Conservation (phyloP, 2,113 vertebrate species). For the Labeo rohita region DNA sequence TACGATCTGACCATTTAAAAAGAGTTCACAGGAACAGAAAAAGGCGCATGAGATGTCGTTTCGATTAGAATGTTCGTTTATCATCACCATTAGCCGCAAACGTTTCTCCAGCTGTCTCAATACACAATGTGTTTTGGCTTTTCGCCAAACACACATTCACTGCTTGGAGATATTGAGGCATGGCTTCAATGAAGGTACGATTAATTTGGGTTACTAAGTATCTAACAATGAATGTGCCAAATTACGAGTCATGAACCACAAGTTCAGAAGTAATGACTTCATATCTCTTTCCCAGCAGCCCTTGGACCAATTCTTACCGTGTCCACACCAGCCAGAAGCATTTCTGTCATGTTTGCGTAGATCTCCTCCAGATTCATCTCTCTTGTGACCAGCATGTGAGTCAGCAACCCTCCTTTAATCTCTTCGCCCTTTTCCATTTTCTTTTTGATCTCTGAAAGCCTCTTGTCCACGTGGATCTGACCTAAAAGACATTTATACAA, state of each 20-base stretch:
- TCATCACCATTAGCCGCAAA: slow-evolving; percentile 37
- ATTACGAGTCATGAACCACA: neutral
- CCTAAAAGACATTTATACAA: slow-evolving; percentile 71
- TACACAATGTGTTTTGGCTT: slow-evolving; percentile 13
- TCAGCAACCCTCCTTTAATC: slow-evolving; percentile 86
- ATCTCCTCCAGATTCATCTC: slow-evolving; percentile 90
- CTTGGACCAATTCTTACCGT: slow-evolving; percentile 73
- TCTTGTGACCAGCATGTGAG: slow-evolving; percentile 82
- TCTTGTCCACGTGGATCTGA: slow-evolving; percentile 85
- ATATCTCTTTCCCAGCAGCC: neutral
- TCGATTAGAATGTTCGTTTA: neutral
- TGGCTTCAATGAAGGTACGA: neutral
- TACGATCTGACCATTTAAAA: slow-evolving; percentile 62
- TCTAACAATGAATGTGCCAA: neutral
- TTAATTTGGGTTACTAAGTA: neutral
- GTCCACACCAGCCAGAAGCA: slow-evolving; percentile 93
- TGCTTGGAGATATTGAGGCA: neutral
- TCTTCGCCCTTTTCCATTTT: slow-evolving; percentile 76
- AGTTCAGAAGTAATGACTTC: neutral
- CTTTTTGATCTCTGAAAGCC: slow-evolving; percentile 78
- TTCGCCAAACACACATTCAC: neutral
- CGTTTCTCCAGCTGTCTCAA: slow-evolving; percentile 40
- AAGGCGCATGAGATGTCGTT: neutral
- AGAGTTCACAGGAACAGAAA: slow-evolving; percentile 65
- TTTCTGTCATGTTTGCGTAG: slow-evolving; percentile 91